A percentile compares a stretch with the other conserved stretches of the same genome.
phyloP scores from a whole-genome alignment of 2,113 vertebrate genomes.

The Colinus virginianus region DNA sequence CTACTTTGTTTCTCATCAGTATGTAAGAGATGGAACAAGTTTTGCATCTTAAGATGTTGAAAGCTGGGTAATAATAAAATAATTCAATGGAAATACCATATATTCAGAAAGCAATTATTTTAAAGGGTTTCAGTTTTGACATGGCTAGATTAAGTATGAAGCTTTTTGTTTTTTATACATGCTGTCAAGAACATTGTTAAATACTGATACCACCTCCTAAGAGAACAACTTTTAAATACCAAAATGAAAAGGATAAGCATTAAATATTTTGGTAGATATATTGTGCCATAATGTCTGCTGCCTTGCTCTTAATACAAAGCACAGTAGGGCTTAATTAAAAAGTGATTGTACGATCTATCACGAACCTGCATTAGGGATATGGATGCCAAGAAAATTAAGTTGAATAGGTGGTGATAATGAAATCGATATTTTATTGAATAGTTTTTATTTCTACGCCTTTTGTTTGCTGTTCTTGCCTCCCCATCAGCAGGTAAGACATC shows the following conservation, averaged over 20 bases:
- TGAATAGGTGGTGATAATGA: conserved; percentile 72
- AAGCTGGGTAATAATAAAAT: conserved; percentile 56
- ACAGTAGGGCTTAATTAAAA: conserved; percentile 81
- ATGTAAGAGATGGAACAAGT: conserved; percentile 44
- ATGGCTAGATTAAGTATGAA: conserved; percentile 64
- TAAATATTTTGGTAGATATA: conserved; percentile 75
- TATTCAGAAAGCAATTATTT: conserved; percentile 67
- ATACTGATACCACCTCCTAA: conserved; percentile 68
- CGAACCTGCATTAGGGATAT: conserved; percentile 63
- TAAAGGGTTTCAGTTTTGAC: conserved; percentile 65
- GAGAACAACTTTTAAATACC: conserved; percentile 68
- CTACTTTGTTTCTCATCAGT: conserved; percentile 60
- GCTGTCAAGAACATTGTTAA: conserved; percentile 64
- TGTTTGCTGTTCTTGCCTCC: conserved; percentile 59
- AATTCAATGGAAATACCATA: conserved; percentile 44
- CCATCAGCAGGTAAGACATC: conserved; percentile 47
- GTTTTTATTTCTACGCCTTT: conserved; percentile 71
- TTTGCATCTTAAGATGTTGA: conserved; percentile 45
- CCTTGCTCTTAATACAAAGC: conserved; percentile 76
- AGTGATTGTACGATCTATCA: conserved; percentile 74
- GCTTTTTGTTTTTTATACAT: conserved; percentile 45
- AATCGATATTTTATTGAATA: conserved; percentile 73
- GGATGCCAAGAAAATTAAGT: conserved; percentile 69
- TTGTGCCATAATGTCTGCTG: conserved; percentile 75
- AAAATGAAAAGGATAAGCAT: conserved; percentile 68